Base-by-base conservation (phyloP, 2,113 vertebrate genomes). In the Mola mola region DNA sequence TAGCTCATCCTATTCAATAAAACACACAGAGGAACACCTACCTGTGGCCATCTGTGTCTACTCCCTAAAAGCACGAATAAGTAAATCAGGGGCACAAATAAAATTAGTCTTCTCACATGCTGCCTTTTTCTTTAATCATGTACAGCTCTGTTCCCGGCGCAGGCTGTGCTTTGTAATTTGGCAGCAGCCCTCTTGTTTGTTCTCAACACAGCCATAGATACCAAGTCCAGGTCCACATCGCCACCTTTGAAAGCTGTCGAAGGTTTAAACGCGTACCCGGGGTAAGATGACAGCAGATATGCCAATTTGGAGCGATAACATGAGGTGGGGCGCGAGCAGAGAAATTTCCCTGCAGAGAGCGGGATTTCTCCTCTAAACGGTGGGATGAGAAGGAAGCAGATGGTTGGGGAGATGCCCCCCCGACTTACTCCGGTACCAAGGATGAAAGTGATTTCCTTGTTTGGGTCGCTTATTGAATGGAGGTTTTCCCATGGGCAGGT, bases 381-480 rank as follows among this genome's bases (percentile, higher is more conserved):
- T 34, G 55, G 56, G 63, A 73, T 66, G 43, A 69, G 71, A 83
- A 61, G 57, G 63, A 63, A 84, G 51, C 90, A 90, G 87, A 88
- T 90, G 90, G 86, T 78, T 58, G 60, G 16, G 56, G 71, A 72
- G 58, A 53, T 72, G 72, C 51, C 75, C 72, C n/a, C 65, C 41
- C 16, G 58, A 69, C 79, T 88, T 77, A 74, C 84, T 72, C 40
- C 49, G 49, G 81, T 75, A 82, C 76, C 72, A 51, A 72, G 65
- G 81, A 82, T 81, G 62, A 86, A 85, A 87, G 79, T 63, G 67
- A 85, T 87, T 86, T 89, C 66, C 79, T 82, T 84, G 83, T 90
- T 89, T 86, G 61, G 80, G 75, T 78, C 64, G 50, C 75, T 90
- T 88, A 91, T 91, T 90, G 84, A 91, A 91, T 89, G 80, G 79